Evolutionary conservation across 2,888 invertebrate genomes (phyloP), one percentile per base, ranked within the genome.

Genomic region (Pachliopta kotzebuea): DNA sequence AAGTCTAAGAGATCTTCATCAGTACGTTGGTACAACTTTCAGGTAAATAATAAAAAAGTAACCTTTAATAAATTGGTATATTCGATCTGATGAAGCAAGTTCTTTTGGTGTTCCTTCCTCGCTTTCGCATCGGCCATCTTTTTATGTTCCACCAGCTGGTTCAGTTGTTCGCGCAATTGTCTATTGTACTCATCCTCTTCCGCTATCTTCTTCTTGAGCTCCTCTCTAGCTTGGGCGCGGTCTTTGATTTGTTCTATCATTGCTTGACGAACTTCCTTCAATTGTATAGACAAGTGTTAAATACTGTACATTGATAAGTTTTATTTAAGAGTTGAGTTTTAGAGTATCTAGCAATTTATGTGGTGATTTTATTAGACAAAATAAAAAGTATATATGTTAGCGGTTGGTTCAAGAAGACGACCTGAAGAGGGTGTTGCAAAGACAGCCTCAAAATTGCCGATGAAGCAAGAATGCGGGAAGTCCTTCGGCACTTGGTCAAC

Each of bases 1-100:
- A 31, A 8, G 9, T 1, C 7, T 8, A 11, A 11, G 31, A 31
- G 31, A 31, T 31, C 31, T 1, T 11, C 37, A 9, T 37, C 1
- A 11, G 11, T 11, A 14, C 11, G 37, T 37, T 37, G 37, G 11
- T 45, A 4, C 45, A 45, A 45, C 17, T 14, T 18, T 18, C 17
- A 14, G 18, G 17, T 42, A 4, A 42, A 42, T 50, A 3, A 20
- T 50, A 4, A 50, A 50, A 20, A 50, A 4, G 17, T 53, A 60
- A 88, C 90, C 83, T 89, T 88, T 49, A 90, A 72, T n/a, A 81
- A 62, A n/a, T 82, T 81, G 57, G 83, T 89, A 58, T 90, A 89
- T 31, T 84, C 81, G 0, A 88, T 88, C 72, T 90, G 90, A 0
- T 82, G 70, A 6, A 80, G 14, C 45, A 90, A 59, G 3, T 86